Evolutionary conservation across 2,113 vertebrate species (phyloP).

Genomic region (Falcunculus frontatus): DNA sequence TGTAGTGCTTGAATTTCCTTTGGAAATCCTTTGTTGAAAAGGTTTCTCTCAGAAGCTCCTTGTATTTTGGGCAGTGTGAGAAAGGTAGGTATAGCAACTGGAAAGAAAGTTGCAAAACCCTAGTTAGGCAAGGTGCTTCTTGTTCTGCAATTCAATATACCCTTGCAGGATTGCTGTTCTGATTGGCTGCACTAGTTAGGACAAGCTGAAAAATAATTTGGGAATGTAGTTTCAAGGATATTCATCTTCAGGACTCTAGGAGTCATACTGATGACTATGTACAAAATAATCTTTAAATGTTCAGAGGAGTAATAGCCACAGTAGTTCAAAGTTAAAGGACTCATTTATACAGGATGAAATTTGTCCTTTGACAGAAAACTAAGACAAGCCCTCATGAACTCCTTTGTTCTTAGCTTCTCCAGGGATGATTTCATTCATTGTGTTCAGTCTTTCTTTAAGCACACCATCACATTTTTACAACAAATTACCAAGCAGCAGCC

Average conservation of each 20-base stretch:
- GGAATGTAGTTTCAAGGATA: not conserved
- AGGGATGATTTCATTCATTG: not conserved
- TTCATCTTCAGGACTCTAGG: not conserved
- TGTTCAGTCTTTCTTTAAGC: not conserved
- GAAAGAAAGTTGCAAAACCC: slow-evolving; percentile 21
- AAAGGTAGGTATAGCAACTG: slow-evolving; percentile 61
- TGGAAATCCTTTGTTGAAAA: slow-evolving; percentile 20
- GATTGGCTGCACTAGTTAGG: not conserved
- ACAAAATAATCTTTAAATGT: not conserved
- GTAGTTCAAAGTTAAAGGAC: slow-evolving; percentile 18
- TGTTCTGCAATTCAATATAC: not conserved
- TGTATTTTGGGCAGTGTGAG: slow-evolving; percentile 53
- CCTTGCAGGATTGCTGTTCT: not conserved
- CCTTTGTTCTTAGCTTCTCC: slow-evolving; percentile 8
- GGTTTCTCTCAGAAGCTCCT: slow-evolving; percentile 44
- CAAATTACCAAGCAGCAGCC: not conserved
- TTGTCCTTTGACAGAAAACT: not conserved
- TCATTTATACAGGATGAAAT: not conserved
- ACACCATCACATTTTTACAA: not conserved
- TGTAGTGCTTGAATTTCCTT: slow-evolving; percentile 38
- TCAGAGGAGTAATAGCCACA: not conserved
- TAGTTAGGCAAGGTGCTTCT: not conserved
- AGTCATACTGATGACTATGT: slow-evolving; percentile 11
- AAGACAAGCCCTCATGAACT: not conserved
- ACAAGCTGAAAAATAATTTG: not conserved